Percentiles rank a stretch among this genome's conserved stretches.
These are phyloP conservation scores for Helostoma temminkii DNA, from an alignment of 2,797 vertebrate genomes.

Conservation along the genomic window DNA sequence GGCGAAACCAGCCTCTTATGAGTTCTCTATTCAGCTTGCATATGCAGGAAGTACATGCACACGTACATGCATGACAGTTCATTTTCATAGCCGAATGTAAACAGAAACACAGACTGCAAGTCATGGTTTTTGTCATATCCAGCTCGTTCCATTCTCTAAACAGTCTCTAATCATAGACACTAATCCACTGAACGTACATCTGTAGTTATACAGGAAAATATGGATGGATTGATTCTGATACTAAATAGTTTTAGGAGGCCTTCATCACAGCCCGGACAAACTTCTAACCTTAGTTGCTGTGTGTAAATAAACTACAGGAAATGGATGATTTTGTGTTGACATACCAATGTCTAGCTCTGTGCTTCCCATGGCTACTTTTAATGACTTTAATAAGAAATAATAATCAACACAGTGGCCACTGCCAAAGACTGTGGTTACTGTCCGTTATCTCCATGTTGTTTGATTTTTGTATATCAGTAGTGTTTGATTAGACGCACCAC, in stretches of 20 bases:
- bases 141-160: constrained; percentile 27
- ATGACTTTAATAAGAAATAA: constrained; percentile 55
- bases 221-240: neutral
- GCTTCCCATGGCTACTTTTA: constrained; percentile 64
- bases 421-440: constrained; percentile 10
- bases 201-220: constrained; percentile 5
- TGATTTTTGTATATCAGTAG: neutral
- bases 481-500: neutral
- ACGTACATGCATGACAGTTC: constrained; percentile 36
- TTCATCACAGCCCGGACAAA: constrained; percentile 25
- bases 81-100: constrained; percentile 26
- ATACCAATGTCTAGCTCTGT: constrained; percentile 30
- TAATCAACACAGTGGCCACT: constrained; percentile 21
- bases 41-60: constrained; percentile 19
- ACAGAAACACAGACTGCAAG: constrained; percentile 3
- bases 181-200: constrained; percentile 15
- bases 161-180: constrained; percentile 23
- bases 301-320: constrained; percentile 64
- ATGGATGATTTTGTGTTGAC: constrained; percentile 58
- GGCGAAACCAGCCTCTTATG: constrained; percentile 12
- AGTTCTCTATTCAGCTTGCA: constrained; percentile 4
- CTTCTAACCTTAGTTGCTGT: constrained; percentile 36
- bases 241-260: neutral
- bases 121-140: constrained; percentile 23
- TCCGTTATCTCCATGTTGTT: neutral